Conservation (phyloP, 2,113 vertebrate genomes). For the Felis catus region DNA sequence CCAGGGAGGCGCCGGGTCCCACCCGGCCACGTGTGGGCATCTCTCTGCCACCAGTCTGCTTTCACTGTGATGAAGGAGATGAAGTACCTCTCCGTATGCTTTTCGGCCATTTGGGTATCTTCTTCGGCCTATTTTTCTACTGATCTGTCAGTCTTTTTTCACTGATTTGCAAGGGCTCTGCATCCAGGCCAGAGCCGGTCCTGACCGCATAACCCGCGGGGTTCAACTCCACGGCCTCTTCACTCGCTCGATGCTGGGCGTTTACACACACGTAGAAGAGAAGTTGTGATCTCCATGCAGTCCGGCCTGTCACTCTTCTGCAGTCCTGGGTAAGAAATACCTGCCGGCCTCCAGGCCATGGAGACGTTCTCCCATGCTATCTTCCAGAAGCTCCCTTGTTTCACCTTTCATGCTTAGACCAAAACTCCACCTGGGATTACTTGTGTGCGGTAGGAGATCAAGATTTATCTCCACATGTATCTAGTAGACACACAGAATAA, state of each 20-base stretch:
- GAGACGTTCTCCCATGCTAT: background rate
- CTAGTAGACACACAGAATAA: background rate
- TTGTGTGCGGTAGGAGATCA: background rate
- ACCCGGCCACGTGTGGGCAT: background rate
- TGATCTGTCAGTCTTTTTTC: background rate
- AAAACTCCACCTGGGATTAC: background rate
- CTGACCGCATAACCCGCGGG: rapidly evolving
- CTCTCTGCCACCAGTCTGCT: background rate
- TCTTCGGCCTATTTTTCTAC: background rate
- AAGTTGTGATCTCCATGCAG: rapidly evolving
- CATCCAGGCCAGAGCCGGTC: background rate
- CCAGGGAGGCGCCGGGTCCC: rapidly evolving
- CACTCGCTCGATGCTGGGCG: rapidly evolving
- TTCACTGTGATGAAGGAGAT: background rate
- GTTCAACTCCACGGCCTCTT: background rate
- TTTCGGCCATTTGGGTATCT: background rate
- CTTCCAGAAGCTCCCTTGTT: background rate
- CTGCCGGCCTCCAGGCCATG: background rate
- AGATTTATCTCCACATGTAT: background rate
- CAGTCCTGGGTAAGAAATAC: background rate
- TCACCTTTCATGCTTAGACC: background rate
- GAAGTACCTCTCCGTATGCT: background rate
- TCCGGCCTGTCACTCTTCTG: rapidly evolving
- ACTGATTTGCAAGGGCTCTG: background rate
- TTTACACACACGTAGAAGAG: too few relatives aligned